phyloP scores from a whole-genome alignment of 2,797 vertebrate genomes.

The Pyrocephalus nanus region DNA sequence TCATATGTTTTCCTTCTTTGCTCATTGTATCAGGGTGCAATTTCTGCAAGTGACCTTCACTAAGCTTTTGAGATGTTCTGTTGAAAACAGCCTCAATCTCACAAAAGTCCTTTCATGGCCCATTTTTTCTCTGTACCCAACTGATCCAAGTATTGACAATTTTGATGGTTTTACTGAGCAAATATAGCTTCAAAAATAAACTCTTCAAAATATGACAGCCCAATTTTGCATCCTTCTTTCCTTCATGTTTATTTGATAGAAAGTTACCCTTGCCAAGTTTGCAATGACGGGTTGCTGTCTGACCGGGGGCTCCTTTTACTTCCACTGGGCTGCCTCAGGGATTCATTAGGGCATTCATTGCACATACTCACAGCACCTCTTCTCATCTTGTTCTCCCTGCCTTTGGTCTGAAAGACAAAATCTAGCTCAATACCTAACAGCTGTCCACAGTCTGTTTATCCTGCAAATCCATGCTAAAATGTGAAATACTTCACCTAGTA shows the following conservation, averaged over 20 bases:
- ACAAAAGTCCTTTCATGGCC: not conserved
- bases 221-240: not conserved
- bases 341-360: not conserved
- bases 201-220: not conserved
- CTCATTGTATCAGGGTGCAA: not conserved
- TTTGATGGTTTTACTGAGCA: not conserved
- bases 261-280: not conserved
- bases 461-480: not conserved
- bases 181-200: not conserved
- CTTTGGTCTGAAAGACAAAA: not conserved
- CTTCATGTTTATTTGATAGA: not conserved
- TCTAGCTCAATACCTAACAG: not conserved
- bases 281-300: rapidly evolving
- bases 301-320: not conserved
- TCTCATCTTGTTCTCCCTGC: not conserved
- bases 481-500: not conserved
- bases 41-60: not conserved
- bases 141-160: not conserved
- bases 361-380: not conserved
- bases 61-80: not conserved
- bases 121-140: not conserved
- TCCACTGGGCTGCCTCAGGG: not conserved
- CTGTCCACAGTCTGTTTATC: not conserved
- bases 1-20: not conserved
- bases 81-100: not conserved